Evolutionary conservation across 2,888 invertebrate species (phyloP), one percentile per base, ranked within the genome.

Genomic region (Lasioglossum villosulum): DNA sequence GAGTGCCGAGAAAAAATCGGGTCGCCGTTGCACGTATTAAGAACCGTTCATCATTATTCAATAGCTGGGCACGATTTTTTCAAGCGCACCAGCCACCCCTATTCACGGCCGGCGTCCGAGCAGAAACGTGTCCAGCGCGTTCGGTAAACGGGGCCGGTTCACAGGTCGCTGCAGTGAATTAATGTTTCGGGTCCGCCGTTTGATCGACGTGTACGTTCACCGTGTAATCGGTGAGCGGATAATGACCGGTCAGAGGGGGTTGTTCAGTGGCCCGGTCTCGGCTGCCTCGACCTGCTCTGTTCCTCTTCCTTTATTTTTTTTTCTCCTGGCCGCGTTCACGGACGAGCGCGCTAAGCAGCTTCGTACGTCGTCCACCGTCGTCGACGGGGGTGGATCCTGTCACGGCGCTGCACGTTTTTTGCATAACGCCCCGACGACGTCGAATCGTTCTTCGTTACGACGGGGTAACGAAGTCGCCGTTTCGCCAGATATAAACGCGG

Each of bases 161-260:
- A 37, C 78, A 45, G 78, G 19, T 77, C 79, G 70, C 27, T 19
- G 66, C 52, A 59, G 73, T 66, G 81, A 80, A 81, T 83, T 76
- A 80, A 76, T 78, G 83, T 88, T 77, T 80, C 73, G 72, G 78
- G 72, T 84, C 63, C 59, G 59, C 42, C 76, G 70, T 84, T 86
- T 77, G 79, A 79, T 77, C 83, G 70, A 68, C 68, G 70, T 30
- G 37, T 71, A 80, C 56, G 78, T 74, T 39, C 78, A 76, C 39
- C 70, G 84, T 82, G 88, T 85, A 89, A 83, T 89, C 82, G 86
- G 30, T 59, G 48, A 82, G 37, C 81, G 86, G 70, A 82, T 85
- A 82, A 84, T 75, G 71, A 59, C 70, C 71, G 83, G 80, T 87
- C 76, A 75, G 79, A 27, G 78, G 80, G 63, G 45, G 27, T 79